Base-by-base conservation (phyloP, 1,140 invertebrate species). In the Anadara kagoshimensis region DNA sequence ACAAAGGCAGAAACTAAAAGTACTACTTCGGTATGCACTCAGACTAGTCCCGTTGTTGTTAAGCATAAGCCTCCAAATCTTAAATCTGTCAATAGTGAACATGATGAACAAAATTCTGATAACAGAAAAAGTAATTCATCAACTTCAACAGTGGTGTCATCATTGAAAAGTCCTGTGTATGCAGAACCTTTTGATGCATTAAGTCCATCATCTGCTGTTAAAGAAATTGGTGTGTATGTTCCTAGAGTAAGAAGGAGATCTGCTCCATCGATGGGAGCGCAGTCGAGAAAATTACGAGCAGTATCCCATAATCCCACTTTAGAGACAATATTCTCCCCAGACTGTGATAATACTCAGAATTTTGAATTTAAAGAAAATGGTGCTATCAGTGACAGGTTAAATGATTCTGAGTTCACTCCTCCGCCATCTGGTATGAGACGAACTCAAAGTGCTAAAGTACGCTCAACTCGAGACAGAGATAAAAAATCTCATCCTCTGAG, bases 101-200 rank as follows among this genome's bases (percentile, higher is more conserved):
- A 7, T 36, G 7, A 36, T 36, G 29, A 36, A 36, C 29, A 36
- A 36, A 36, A 36, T 36, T 36, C 29, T 36, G 29, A 7, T 36
- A 7, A 36, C 7, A 36, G 29, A 36, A 69, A 58, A 56, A 83
- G 70, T 64, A 78, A 81, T 4, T 83, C 82, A 22, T 78, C 81
- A 0, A 80, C 81, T 54, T 81, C 78, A 2, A 82, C 75, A 11
- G 71, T 75, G n/a, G 47, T 84, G 10, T 77, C 83, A 18, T 80
- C 77, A 18, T 61, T 79, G 22, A 81, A 81, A 75, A 96, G 95
- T 86, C 95, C 96, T 0, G 96, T 96, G 80, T 97, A 97, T 87
- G 94, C 95, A 2, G 96, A 97, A 89, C 96, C 96, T 47, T 95
- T 95, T 11, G 96, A 97, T 90, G 93, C 95, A 20, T 91, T 97